Evolutionary conservation across 2,797 vertebrate genomes (phyloP), one percentile per base, ranked within the genome.

Genomic region (Anabacerthia variegaticeps): DNA sequence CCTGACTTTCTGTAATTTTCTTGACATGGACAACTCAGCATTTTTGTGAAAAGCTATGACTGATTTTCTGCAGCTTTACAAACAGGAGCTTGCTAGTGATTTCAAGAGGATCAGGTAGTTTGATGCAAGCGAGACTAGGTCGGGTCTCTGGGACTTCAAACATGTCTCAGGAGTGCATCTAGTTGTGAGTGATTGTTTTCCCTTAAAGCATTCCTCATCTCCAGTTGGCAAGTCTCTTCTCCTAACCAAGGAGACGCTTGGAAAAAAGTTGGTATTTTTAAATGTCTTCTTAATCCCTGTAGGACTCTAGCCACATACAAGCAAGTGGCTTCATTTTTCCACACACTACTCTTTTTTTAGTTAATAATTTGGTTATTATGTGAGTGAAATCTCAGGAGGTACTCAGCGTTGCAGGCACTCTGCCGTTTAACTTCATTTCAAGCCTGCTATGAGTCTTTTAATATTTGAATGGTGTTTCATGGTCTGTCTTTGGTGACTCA

Each of bases 61-160:
- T 96, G 95, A 96, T 96, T 96, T 97, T 97, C 85, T 97, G 81
- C 91, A 96, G 94, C 92, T 96, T 96, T 95, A 58, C 74, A 86
- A 89, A 87, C 88, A 92, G 89, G 88, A 92, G 73, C 84, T 86
- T 85, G 77, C 61, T 88, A 26, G 83, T 78, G 58, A 76, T 94
- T 94, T 93, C 79, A 83, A 56, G 76, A 88, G 65, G 82, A 84
- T 95, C 92, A 87, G 75, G 94, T 95, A 80, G 91, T 85, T 81
- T 71, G 76, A 92, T 71, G 56, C 63, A 71, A 81, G 71, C 0
- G 9, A 93, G 71, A n/a, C 26, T 48, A 79, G 55, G 61, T 65
- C 7, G 13, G 44, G 58, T 88, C 90, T 87, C 58, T 68, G 77
- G 72, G 79, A 82, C 83, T 90, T 93, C 74, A 91, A 48, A 85